These are phyloP conservation scores for Hystrix brachyura DNA, from an alignment of 2,113 vertebrate species.

Conservation along the genomic window DNA sequence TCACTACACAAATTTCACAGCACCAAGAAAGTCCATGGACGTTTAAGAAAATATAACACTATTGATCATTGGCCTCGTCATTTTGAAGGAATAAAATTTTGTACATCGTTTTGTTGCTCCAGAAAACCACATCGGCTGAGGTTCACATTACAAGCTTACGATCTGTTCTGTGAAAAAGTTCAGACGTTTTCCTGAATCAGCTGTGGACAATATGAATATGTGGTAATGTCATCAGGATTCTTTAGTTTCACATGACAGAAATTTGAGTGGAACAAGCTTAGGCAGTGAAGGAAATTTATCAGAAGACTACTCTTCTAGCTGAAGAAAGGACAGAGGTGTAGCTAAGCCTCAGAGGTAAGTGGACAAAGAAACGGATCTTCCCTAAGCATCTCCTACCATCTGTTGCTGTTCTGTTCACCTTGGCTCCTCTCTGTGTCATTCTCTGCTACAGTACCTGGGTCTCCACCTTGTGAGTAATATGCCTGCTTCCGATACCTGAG, in stretches of 20 bases:
- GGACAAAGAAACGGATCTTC: not conserved
- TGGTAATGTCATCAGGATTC: not conserved
- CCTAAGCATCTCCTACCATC: not conserved
- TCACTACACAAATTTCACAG: not conserved
- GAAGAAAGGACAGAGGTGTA: not conserved
- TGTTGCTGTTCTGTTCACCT: not conserved
- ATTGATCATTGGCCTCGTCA: not conserved
- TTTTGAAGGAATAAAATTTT: not conserved
- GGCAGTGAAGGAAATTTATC: not conserved
- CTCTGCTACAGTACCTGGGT: not conserved
- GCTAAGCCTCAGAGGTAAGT: not conserved
- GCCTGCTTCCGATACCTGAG: not conserved
- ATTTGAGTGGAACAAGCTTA: not conserved
- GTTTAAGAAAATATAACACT: not conserved
- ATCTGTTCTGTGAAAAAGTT: not conserved
- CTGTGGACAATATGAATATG: not conserved
- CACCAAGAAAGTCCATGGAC: not conserved
- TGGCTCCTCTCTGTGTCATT: not conserved
- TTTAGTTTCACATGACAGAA: not conserved
- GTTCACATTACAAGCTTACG: not conserved
- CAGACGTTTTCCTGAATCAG: slow-evolving; percentile 8
- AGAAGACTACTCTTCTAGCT: not conserved
- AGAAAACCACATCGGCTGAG: not conserved
- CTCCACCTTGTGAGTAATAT: not conserved
- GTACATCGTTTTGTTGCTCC: not conserved